Evolutionary conservation across 2,113 vertebrate genomes (phyloP).

Genomic region (Alaudala cheleensis): DNA sequence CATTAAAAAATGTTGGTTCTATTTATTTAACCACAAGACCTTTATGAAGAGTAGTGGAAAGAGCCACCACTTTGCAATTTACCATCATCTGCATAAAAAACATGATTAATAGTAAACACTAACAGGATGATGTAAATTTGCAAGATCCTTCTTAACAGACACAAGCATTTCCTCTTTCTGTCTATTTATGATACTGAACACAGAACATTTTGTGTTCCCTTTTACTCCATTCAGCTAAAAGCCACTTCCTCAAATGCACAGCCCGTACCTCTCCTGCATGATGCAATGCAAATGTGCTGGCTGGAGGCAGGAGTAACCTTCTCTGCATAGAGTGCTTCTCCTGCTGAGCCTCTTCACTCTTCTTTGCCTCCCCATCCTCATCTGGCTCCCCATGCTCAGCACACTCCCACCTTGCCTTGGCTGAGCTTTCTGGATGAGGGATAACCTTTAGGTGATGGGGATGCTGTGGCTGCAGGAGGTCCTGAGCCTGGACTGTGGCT

Average conservation of each 20-base stretch:
- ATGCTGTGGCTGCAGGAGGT: not conserved
- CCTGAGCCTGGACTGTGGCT: not conserved
- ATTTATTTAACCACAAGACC: not conserved
- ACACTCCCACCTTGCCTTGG: accelerated
- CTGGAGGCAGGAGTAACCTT: not conserved
- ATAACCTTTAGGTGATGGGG: not conserved
- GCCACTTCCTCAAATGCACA: conserved; percentile 1
- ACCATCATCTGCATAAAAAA: not conserved
- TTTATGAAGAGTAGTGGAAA: not conserved
- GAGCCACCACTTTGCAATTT: not conserved
- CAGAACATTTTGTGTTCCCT: not conserved
- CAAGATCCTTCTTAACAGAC: not conserved
- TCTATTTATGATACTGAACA: not conserved
- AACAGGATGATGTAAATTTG: not conserved
- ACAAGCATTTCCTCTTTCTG: conserved; percentile 6
- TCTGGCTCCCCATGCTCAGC: accelerated
- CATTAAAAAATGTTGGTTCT: not conserved
- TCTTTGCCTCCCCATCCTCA: not conserved
- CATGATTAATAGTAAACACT: not conserved
- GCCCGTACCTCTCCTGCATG: not conserved
- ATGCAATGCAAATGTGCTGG: not conserved
- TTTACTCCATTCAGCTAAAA: conserved; percentile 44
- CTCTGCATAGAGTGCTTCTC: accelerated
- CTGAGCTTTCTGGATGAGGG: not conserved
- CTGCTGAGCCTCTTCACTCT: not conserved